Conservation (phyloP, 1,140 invertebrate species). For the Phortica variegata region DNA sequence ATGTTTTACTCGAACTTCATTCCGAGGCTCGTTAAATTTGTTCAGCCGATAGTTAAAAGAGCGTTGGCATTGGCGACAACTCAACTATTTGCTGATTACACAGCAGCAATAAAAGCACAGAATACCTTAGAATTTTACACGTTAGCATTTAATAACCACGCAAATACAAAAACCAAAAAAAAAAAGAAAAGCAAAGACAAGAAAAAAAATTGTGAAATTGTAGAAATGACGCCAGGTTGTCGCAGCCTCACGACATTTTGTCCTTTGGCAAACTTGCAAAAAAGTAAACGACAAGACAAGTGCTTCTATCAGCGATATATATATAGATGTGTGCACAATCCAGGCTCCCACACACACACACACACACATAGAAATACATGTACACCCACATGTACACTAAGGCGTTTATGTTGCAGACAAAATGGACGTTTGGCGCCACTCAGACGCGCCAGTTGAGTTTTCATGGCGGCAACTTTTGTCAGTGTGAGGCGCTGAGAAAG, state of each 20-base stretch:
- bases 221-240: conserved; percentile 6
- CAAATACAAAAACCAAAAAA: conserved; percentile 1
- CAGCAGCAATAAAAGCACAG: too few relatives aligned
- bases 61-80: too few relatives aligned
- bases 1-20: too few relatives aligned
- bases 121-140: too few relatives aligned
- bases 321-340: conserved; percentile 18
- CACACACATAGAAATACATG: conserved; percentile 23
- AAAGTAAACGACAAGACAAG: conserved; percentile 30
- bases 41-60: too few relatives aligned
- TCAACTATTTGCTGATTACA: too few relatives aligned
- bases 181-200: not conserved
- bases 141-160: too few relatives aligned
- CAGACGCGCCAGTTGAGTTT: conserved; percentile 54
- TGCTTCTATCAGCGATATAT: conserved; percentile 32
- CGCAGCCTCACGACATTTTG: conserved; percentile 15
- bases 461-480: conserved; percentile 17
- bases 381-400: conserved; percentile 10
- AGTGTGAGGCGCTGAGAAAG: conserved; percentile 16
- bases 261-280: conserved; percentile 22
- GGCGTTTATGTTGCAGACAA: conserved; percentile 46
- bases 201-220: too few relatives aligned
- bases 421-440: conserved; percentile 50
- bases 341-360: conserved; percentile 39
- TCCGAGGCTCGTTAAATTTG: too few relatives aligned